phyloP scores from a whole-genome alignment of 2,797 vertebrate species.

The Podarcis siculus region DNA sequence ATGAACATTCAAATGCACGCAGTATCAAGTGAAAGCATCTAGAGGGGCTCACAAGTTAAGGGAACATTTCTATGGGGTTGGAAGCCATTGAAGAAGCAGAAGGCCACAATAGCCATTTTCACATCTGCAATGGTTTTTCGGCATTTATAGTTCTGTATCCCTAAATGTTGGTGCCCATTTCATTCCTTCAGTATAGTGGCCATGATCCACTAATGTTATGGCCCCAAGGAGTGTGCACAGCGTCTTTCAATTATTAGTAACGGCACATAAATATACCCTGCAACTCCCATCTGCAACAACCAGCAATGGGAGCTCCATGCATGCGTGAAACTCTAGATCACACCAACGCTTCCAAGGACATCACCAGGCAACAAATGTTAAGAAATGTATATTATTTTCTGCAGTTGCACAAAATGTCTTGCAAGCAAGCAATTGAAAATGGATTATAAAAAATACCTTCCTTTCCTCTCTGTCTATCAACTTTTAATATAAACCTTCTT shows the following conservation, averaged over 20 bases:
- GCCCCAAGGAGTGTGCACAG: background rate
- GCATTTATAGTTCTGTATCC: too few species aligned
- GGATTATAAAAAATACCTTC: background rate
- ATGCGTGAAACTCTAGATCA: background rate
- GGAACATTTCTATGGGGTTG: background rate
- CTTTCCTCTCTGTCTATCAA: background rate
- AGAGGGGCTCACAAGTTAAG: conserved; percentile 4
- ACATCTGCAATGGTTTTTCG: background rate
- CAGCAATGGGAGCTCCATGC: background rate
- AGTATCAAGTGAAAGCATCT: conserved; percentile 3
- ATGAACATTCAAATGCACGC: background rate
- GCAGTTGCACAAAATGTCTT: background rate
- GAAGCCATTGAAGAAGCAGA: background rate
- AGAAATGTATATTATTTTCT: background rate
- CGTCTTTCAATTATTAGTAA: background rate
- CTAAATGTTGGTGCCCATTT: background rate
- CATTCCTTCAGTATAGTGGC: background rate
- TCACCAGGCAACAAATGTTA: background rate
- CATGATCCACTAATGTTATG: background rate
- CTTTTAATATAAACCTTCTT: background rate
- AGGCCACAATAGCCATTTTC: background rate
- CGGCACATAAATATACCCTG: background rate
- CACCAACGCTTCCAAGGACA: background rate
- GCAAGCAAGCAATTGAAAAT: background rate
- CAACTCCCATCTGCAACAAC: background rate